These are phyloP conservation scores for Sebastes steindachneri DNA, from an alignment of 2,797 vertebrate species.

Conservation along the genomic window DNA sequence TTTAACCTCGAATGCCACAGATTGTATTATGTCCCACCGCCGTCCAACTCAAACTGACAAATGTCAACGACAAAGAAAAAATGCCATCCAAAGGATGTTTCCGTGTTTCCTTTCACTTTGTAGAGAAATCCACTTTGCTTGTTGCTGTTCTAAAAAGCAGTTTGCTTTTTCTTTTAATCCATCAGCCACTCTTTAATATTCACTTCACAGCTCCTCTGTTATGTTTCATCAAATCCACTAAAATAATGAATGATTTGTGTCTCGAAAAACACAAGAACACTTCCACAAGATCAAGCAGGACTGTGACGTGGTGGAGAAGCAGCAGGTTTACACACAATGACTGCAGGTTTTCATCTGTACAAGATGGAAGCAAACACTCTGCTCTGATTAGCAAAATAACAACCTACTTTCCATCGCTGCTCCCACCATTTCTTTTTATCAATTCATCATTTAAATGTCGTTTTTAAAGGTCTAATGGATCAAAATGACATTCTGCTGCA, in stretches of 20 bases:
- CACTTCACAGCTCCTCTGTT: background rate
- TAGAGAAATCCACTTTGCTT: background rate
- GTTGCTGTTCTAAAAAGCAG: background rate
- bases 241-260: background rate
- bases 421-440: background rate
- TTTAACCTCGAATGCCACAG: background rate
- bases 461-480: slow-evolving; percentile 27
- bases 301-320: background rate
- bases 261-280: background rate
- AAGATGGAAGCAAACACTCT: background rate
- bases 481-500: slow-evolving; percentile 1
- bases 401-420: background rate
- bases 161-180: background rate
- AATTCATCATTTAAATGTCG: slow-evolving; percentile 14
- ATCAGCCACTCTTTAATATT: background rate
- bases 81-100: background rate
- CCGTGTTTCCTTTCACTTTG: background rate
- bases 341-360: slow-evolving; percentile 9
- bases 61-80: background rate
- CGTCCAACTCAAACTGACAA: background rate
- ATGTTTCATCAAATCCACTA: background rate
- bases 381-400: background rate
- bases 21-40: background rate
- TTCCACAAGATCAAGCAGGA: background rate
- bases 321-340: background rate